These are phyloP conservation scores for Drosophila mimica DNA, from an alignment of 2,888 invertebrate species.

Conservation along the genomic window DNA sequence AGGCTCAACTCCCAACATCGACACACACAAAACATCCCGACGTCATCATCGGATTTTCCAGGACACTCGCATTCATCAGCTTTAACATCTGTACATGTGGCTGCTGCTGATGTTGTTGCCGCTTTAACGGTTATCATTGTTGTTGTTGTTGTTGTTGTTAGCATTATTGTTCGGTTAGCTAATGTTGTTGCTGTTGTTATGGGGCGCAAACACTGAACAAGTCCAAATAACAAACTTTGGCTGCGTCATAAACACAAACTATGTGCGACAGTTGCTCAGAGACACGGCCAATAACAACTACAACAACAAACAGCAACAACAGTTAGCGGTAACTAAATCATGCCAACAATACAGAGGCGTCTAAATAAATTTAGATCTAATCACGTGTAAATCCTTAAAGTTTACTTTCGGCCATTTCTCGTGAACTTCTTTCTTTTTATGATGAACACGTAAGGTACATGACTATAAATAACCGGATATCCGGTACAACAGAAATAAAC, in stretches of 20 bases:
- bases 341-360: conserved; percentile 19
- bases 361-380: conserved; percentile 60
- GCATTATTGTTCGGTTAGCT: conserved; percentile 17
- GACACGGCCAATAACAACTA: conserved; percentile 35
- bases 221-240: conserved; percentile 43
- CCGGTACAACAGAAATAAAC: conserved; percentile 25
- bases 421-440: conserved; percentile 12
- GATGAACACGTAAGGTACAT: conserved; percentile 34
- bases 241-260: conserved; percentile 44
- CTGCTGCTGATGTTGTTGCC: conserved; percentile 45
- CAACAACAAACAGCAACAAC: conserved; percentile 13
- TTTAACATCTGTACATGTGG: conserved; percentile 29
- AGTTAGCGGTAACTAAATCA: conserved; percentile 41
- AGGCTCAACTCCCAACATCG: not conserved
- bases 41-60: conserved; percentile 2
- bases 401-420: conserved; percentile 52
- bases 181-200: conserved; percentile 19
- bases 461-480: conserved; percentile 48
- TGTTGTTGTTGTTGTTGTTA: conserved; percentile 37
- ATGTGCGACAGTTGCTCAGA: conserved; percentile 44
- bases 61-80: conserved; percentile 12
- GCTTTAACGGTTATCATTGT: conserved; percentile 33
- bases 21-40: not conserved
- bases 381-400: conserved; percentile 69
- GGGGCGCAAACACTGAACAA: conserved; percentile 17